Conservation (phyloP, 2,888 invertebrate genomes). For the Euzophera pinguis region DNA sequence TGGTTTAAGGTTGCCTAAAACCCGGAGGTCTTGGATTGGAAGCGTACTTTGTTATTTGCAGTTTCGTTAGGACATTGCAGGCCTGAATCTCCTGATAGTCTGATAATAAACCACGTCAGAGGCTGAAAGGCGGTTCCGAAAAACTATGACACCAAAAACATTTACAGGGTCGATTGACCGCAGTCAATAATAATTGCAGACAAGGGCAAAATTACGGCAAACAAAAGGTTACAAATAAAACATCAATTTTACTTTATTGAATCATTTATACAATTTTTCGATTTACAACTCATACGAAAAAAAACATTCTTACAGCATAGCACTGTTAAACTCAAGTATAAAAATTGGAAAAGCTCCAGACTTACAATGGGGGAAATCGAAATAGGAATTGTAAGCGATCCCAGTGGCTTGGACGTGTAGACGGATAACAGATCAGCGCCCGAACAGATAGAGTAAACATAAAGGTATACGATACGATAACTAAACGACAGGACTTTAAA, state of each 20-base stretch:
- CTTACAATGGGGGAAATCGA: slow-evolving; percentile 47
- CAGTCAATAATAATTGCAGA: too few species aligned
- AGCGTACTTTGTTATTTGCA: too few species aligned
- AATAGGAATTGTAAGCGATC: slow-evolving; percentile 39
- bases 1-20: too few species aligned
- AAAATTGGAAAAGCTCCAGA: slow-evolving; percentile 60
- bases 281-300: slow-evolving; percentile 62
- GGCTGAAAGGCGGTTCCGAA: too few species aligned
- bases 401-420: slow-evolving; percentile 35
- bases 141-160: too few species aligned
- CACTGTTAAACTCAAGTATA: slow-evolving; percentile 59
- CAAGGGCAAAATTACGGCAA: neutral
- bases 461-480: neutral
- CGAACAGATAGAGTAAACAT: neutral
- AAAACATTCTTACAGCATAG: slow-evolving; percentile 57
- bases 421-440: slow-evolving; percentile 14
- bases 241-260: slow-evolving; percentile 62
- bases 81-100: too few species aligned
- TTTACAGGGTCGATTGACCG: too few species aligned
- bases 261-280: slow-evolving; percentile 66
- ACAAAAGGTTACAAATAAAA: slow-evolving; percentile 45
- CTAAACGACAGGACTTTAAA: neutral
- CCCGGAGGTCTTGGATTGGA: too few species aligned
- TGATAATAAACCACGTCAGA: too few species aligned
- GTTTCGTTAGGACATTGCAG: too few species aligned